Conservation (phyloP, 1,140 invertebrate species). For the Artemia franciscana region DNA sequence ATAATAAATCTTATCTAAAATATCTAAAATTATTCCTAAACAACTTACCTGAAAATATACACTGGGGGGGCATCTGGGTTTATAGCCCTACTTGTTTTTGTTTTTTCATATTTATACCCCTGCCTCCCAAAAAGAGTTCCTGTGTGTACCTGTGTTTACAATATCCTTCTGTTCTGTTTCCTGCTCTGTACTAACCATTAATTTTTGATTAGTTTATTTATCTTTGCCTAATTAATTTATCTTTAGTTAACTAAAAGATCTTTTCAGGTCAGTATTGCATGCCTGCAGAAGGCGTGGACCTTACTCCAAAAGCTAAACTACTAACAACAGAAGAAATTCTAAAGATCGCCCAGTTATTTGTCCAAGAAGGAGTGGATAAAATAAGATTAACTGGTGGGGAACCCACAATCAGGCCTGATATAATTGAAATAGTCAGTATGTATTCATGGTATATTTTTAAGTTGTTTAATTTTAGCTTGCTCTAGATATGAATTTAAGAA, state of each 20-base stretch:
- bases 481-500: too few relatives aligned
- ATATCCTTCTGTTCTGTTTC: conserved; percentile 10
- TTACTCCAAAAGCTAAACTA: conserved; percentile 46
- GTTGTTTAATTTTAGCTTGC: too few relatives aligned
- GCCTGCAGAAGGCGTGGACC: conserved; percentile 73
- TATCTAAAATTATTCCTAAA: too few relatives aligned
- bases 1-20: too few relatives aligned
- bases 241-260: conserved; percentile 6
- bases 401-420: conserved; percentile 67
- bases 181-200: conserved; percentile 8
- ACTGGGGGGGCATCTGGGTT: too few relatives aligned
- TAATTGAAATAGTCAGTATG: conserved; percentile 54
- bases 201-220: conserved; percentile 6
- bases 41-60: too few relatives aligned
- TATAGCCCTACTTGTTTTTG: too few relatives aligned
- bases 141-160: too few relatives aligned
- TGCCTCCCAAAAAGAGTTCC: too few relatives aligned
- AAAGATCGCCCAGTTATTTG: conserved; percentile 54
- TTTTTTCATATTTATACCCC: too few relatives aligned
- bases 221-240: neutral
- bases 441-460: too few relatives aligned
- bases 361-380: conserved; percentile 68
- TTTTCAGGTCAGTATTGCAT: conserved; percentile 72
- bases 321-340: conserved; percentile 66
- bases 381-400: conserved; percentile 90